A percentile compares a stretch with the other conserved stretches of the same genome.
These are phyloP conservation scores for Mormyrops boulengeri DNA, from an alignment of 2,797 vertebrate species.

Conservation along the genomic window DNA sequence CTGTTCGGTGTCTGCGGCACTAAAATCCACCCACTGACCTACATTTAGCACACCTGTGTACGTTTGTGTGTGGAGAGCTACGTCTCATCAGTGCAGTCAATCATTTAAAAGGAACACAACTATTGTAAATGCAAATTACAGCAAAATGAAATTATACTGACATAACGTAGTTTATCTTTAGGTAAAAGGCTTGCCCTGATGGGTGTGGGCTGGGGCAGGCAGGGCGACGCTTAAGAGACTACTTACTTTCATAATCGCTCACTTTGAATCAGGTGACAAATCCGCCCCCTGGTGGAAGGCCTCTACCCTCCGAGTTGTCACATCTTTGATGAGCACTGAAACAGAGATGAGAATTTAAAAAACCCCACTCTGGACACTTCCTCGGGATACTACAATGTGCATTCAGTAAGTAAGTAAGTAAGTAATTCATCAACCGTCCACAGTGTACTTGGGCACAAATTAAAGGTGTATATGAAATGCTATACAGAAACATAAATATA, in stretches of 20 bases:
- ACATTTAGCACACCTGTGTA: not conserved
- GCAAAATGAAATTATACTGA: not conserved
- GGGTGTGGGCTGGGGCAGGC: not conserved
- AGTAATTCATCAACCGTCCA: not conserved
- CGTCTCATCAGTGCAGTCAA: not conserved
- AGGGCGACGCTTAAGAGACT: not conserved
- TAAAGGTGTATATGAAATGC: not conserved
- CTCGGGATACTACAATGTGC: not conserved
- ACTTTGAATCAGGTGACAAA: not conserved
- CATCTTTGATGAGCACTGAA: conserved; percentile 72
- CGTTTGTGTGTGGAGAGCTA: not conserved
- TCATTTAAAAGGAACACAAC: not conserved
- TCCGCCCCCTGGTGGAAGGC: conserved; percentile 30
- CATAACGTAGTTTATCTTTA: not conserved
- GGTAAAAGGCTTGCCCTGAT: not conserved
- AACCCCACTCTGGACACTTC: not conserved
- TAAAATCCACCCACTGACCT: not conserved
- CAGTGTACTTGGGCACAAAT: not conserved
- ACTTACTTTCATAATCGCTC: not conserved
- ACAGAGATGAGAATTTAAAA: conserved; percentile 18
- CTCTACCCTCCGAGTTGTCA: conserved; percentile 52
- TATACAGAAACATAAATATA: not conserved
- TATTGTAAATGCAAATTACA: not conserved
- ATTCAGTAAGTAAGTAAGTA: not conserved
- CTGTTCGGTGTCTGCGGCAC: not conserved